These are phyloP conservation scores for Iphiclides podalirius DNA, from an alignment of 2,888 invertebrate species.

Conservation along the genomic window DNA sequence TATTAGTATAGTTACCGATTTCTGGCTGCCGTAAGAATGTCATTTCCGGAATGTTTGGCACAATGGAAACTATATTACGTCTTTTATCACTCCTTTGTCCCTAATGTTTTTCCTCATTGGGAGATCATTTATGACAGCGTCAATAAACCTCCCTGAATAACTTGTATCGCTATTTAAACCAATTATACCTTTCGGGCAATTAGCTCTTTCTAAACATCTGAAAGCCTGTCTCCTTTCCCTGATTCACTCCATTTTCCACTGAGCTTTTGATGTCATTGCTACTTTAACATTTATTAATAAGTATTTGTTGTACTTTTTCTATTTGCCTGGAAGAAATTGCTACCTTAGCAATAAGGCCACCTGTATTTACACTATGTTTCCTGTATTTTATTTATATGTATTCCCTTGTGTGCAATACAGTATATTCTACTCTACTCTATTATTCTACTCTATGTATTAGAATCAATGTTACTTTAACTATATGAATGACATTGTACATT, in stretches of 20 bases:
- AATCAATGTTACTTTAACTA: no score
- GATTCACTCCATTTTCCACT: not conserved
- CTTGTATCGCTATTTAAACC: not conserved
- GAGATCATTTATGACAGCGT: not conserved
- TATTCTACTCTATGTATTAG: no score
- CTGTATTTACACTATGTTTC: no score
- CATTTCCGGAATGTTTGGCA: conserved; percentile 14
- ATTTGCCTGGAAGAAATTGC: no score
- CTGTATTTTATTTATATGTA: no score
- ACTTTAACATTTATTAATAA: no score
- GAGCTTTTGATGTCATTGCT: not conserved
- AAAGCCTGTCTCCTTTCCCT: not conserved
- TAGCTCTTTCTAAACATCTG: not conserved
- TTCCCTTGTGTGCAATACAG: no score
- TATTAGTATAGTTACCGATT: conserved; percentile 6
- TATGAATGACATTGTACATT: no score
- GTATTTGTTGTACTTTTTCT: no score
- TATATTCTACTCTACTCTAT: no score
- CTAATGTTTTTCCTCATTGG: conserved; percentile 38
- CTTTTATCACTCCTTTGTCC: conserved; percentile 26
- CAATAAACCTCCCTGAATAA: not conserved
- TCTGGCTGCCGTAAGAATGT: conserved; percentile 7
- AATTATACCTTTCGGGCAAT: not conserved
- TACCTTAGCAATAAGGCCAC: no score
- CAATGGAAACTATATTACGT: conserved; percentile 16